Conservation (phyloP, 2,797 vertebrate species). For the Sebastes cheni region DNA sequence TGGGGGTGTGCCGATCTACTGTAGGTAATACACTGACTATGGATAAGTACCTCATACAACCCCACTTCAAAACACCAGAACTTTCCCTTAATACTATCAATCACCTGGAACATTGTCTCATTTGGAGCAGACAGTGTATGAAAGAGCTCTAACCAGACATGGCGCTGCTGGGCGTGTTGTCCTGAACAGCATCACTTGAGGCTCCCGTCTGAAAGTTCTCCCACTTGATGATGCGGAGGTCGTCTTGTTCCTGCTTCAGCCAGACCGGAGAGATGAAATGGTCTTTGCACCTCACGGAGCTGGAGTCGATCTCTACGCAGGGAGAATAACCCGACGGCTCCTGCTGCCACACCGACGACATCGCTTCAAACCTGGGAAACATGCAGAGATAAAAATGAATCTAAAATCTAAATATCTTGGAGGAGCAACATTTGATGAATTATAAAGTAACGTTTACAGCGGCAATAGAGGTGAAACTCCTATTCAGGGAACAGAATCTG, state of each 20-base stretch:
- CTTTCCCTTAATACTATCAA: too few species aligned
- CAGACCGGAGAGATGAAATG: conserved; percentile 67
- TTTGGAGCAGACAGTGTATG: background rate
- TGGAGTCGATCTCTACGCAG: conserved; percentile 80
- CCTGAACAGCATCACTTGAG: conserved; percentile 70
- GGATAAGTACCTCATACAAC: too few species aligned
- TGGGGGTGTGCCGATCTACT: too few species aligned
- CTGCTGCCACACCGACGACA: conserved; percentile 78
- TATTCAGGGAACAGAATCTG: too few species aligned
- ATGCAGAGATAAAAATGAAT: fast-evolving
- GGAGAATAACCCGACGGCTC: conserved; percentile 71
- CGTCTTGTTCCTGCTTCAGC: conserved; percentile 80
- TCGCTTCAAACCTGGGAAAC: conserved; percentile 46
- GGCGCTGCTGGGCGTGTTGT: conserved; percentile 82
- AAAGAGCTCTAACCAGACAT: conserved; percentile 69
- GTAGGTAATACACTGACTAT: too few species aligned
- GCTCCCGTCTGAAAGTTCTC: conserved; percentile 64
- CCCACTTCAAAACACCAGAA: too few species aligned
- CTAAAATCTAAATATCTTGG: too few species aligned
- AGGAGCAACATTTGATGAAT: too few species aligned
- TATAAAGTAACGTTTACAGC: too few species aligned
- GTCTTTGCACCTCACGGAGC: conserved; percentile 75
- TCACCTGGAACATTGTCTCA: background rate
- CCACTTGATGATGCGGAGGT: conserved; percentile 76
- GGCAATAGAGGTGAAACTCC: too few species aligned